Evolutionary conservation across 2,113 vertebrate species (phyloP).

Genomic region (Oryzias javanicus): DNA sequence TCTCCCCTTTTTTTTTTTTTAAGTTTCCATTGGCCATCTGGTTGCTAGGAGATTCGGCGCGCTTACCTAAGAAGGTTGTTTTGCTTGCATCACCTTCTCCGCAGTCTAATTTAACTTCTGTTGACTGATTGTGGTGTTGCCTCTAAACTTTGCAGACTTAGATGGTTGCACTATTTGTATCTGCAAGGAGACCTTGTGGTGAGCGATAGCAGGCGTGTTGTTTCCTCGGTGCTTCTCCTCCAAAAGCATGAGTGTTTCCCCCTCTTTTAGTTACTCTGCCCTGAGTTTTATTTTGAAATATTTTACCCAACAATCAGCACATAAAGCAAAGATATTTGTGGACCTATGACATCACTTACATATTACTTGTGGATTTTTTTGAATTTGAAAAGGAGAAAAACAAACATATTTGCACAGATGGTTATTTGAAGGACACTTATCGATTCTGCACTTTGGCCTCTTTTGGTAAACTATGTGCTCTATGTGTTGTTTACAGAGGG

Average conservation of each 20-base stretch:
- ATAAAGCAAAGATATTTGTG: constrained; percentile 6
- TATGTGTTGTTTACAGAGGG: constrained; percentile 53
- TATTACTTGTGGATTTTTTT: no score
- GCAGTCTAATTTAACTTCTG: constrained; percentile 26
- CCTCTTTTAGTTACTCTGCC: constrained; percentile 47
- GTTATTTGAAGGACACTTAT: constrained; percentile 10
- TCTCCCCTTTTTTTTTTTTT: constrained; percentile 19
- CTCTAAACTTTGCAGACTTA: constrained; percentile 61
- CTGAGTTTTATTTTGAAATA: constrained; percentile 5
- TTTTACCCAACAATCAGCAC: constrained; percentile 4
- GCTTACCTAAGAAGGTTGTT: constrained; percentile 9
- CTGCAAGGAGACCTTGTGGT: constrained; percentile 63
- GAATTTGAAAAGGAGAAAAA: no score
- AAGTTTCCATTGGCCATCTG: constrained; percentile 17
- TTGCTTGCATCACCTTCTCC: constrained; percentile 16
- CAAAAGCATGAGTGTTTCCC: constrained; percentile 67
- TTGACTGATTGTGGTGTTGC: not conserved
- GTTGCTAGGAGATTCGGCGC: constrained; percentile 31
- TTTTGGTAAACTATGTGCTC: constrained; percentile 11
- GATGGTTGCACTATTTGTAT: constrained; percentile 49
- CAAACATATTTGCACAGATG: not conserved
- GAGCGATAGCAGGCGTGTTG: constrained; percentile 56
- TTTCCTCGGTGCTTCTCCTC: constrained; percentile 56
- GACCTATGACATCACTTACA: no score
- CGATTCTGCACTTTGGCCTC: constrained; percentile 5